Evolutionary conservation across 2,888 invertebrate genomes (phyloP), one percentile per base, ranked within the genome.

Genomic region (Drosophila meridiana): DNA sequence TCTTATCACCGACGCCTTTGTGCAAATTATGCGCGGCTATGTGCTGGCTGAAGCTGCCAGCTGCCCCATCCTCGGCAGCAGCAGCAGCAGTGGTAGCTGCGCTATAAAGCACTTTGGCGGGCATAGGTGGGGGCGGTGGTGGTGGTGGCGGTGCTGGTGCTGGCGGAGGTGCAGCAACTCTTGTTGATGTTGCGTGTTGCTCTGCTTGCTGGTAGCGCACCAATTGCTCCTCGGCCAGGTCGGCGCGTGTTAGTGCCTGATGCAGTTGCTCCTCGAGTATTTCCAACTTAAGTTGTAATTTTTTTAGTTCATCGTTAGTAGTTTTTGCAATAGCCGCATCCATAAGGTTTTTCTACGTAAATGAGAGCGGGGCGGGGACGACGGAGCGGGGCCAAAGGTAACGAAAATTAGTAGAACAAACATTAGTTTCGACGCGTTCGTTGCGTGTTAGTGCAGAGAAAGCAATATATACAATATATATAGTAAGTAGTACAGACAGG

Each of bases 281-380:
- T 82, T 94, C 94, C 73, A 95, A 90, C 91, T 94, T 94, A 82
- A 95, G 93, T 87, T 94, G 94, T 72, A 95, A 93, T 68, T 94
- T 93, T 89, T 94, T 94, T 84, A 94, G 93, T 91, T 94, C 94
- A 59, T 94, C 94, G 90, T 92, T 93, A 92, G 92, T 92, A 91
- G 87, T 91, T 91, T 92, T 93, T 90, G 94, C 94, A 65, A 94
- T 93, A 81, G 94, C 94, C 84, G 93, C 93, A 84, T 94, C 94
- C 90, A 94, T 94, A 67, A 94, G 90, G 89, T 93, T 93, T 79
- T 94, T 94, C 94, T 94, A 92, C 87, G 84, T 74, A 71, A 75
- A 86, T 78, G 81, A 89, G 38, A 58, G 68, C 69, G 53, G 36
- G 50, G 58, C 47, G 52, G 64, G 65, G 30, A 32, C 59, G 59